Base-by-base conservation (phyloP, 2,113 vertebrate species). In the Craseonycteris thonglongyai region DNA sequence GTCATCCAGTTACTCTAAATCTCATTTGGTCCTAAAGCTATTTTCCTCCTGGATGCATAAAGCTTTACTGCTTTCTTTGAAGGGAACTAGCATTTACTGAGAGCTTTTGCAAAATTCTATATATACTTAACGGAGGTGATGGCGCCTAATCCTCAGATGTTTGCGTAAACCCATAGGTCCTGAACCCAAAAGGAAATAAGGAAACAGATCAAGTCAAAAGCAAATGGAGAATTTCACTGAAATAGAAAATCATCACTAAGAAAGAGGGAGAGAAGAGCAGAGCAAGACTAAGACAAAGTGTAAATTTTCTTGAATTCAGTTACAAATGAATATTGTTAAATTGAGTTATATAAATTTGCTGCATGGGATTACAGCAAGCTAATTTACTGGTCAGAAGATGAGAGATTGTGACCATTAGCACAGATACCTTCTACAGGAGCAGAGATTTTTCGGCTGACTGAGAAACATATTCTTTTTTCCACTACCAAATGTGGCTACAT, bases 71-170 rank as follows among this genome's bases (percentile, higher is more conserved):
- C 66, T 88, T 83, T 69, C 89, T 93, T 94, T 65, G 66, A 91
- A 91, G 47, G 40, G 15, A 95, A 80, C 79, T 95, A 91, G 63
- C 78, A 75, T 93, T 95, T 91, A 59, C 63, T 91, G 68, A 96
- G 45, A 86, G 40, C 26, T 91, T 88, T 65, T 82, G 24, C 7
- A 6, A 42, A 71, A 28, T 89, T 89, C 63, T 78, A 51, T 51
- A 26, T 56, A 80, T 83, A 40, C 47, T 89, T 65, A 91, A 65
- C 68, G n/a, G 30, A 86, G 92, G 45, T 91, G 45, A 91, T 91
- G 54, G 72, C 63, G 74, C 86, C 89, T 91, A 93, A 94, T 86
- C 49, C 18, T 85, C 68, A 91, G 76, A 69, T 3, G 18, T 96
- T 96, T 94, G 28, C n/a, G 87, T 40, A 87, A 49, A 66, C 38